Percentiles rank a stretch among this genome's conserved stretches.
Conservation (phyloP, 2,888 invertebrate species). For the Eilema caniola region DNA sequence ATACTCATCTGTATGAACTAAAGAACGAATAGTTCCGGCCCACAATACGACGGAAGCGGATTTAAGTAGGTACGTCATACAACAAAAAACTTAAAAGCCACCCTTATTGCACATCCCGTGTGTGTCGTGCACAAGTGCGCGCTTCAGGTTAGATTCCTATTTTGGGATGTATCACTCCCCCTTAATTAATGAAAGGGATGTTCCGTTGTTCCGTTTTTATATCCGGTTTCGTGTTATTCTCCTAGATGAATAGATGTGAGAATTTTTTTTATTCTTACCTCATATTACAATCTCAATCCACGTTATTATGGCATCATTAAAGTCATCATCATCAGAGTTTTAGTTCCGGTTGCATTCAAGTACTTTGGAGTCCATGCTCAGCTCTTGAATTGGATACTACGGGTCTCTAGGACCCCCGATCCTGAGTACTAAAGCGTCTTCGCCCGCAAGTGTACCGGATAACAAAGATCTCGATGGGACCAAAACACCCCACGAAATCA, state of each 20-base stretch:
- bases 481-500: no score
- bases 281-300: no score
- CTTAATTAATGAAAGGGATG: constrained; percentile 35
- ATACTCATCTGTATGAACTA: neutral
- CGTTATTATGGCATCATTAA: neutral
- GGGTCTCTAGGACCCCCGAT: no score
- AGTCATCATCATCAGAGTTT: neutral
- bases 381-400: no score
- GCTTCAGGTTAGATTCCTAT: constrained; percentile 61
- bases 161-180: constrained; percentile 48
- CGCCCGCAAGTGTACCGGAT: no score
- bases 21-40: constrained; percentile 58
- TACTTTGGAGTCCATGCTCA: no score
- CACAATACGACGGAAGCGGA: constrained; percentile 71
- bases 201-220: constrained; percentile 30
- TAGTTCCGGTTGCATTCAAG: no score
- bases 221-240: constrained; percentile 38
- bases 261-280: neutral
- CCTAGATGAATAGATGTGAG: constrained; percentile 11
- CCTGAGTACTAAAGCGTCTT: no score
- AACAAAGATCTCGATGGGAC: no score
- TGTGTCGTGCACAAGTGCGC: constrained; percentile 68
- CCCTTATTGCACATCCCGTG: constrained; percentile 63
- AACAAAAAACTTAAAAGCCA: constrained; percentile 54
- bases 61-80: constrained; percentile 56